Evolutionary conservation across 2,888 invertebrate species (phyloP).

Genomic region (Hypena proboscidalis): DNA sequence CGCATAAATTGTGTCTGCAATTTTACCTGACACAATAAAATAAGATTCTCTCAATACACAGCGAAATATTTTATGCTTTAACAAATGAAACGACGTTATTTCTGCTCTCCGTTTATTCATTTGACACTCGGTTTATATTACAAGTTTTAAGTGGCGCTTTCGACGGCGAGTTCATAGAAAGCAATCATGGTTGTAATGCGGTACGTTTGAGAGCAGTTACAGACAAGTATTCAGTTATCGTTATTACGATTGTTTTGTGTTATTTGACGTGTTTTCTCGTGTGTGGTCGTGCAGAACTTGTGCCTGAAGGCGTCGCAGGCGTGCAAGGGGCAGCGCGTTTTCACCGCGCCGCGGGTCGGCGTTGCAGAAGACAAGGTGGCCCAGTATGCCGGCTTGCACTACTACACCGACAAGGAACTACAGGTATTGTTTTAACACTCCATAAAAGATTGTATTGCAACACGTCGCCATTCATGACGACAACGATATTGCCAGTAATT

Average conservation of each 20-base stretch:
- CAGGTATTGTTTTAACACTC: constrained; percentile 88
- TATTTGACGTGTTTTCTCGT: constrained; percentile 57
- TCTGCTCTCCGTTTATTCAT: constrained; percentile 30
- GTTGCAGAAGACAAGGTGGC: constrained; percentile 96
- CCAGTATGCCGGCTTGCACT: constrained; percentile 95
- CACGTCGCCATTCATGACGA: too few relatives aligned
- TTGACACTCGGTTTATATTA: constrained; percentile 20
- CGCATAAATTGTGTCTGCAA: constrained; percentile 16
- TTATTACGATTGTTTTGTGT: constrained; percentile 53
- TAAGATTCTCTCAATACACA: constrained; percentile 7
- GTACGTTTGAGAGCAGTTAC: constrained; percentile 55
- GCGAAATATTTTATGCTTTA: neutral
- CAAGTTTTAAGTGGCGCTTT: constrained; percentile 31
- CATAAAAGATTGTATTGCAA: too few relatives aligned
- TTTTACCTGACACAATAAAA: constrained; percentile 20
- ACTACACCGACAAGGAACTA: constrained; percentile 96
- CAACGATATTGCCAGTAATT: too few relatives aligned
- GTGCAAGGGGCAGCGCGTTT: constrained; percentile 93
- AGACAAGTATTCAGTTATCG: constrained; percentile 52
- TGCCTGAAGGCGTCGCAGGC: constrained; percentile 95
- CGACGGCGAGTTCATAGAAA: constrained; percentile 46
- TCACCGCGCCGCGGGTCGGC: constrained; percentile 93
- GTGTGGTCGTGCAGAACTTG: constrained; percentile 93
- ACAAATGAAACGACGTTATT: constrained; percentile 13
- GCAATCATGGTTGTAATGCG: constrained; percentile 50